Conservation (phyloP, 2,113 vertebrate genomes). For the Pseudorhombus dupliciocellatus region DNA sequence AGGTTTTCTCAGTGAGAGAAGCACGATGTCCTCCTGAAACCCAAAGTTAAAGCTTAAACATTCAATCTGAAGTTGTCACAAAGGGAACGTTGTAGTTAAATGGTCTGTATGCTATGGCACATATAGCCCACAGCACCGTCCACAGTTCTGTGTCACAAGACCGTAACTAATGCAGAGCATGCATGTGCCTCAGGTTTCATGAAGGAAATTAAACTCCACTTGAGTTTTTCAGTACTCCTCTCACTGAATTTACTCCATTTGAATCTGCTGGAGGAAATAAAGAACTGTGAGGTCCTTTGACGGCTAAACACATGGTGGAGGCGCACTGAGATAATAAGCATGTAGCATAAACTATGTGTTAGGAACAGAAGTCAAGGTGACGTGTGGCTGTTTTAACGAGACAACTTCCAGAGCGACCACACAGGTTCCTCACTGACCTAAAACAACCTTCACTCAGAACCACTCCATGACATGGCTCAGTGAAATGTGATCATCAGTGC, state of each 20-base stretch:
- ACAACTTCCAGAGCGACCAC: slow-evolving; percentile 7
- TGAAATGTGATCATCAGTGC: background rate
- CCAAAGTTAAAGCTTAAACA: background rate
- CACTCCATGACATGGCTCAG: background rate
- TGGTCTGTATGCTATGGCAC: background rate
- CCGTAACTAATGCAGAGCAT: background rate
- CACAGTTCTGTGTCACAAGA: background rate
- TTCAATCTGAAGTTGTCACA: background rate
- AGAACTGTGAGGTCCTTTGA: slow-evolving; percentile 33
- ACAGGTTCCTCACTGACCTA: background rate
- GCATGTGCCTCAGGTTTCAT: background rate
- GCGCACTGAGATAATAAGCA: background rate
- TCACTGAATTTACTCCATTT: background rate
- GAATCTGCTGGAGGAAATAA: slow-evolving; percentile 12
- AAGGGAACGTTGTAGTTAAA: background rate
- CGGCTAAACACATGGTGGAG: slow-evolving; percentile 7
- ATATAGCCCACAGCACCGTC: background rate
- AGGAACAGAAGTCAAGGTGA: background rate
- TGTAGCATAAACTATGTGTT: background rate
- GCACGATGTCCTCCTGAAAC: background rate
- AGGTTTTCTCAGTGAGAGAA: slow-evolving; percentile 1
- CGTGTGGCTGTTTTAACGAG: background rate
- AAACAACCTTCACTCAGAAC: background rate
- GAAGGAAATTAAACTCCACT: background rate
- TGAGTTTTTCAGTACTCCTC: background rate